Evolutionary conservation across 2,113 vertebrate species (phyloP).

Genomic region (Misgurnus mizolepis): DNA sequence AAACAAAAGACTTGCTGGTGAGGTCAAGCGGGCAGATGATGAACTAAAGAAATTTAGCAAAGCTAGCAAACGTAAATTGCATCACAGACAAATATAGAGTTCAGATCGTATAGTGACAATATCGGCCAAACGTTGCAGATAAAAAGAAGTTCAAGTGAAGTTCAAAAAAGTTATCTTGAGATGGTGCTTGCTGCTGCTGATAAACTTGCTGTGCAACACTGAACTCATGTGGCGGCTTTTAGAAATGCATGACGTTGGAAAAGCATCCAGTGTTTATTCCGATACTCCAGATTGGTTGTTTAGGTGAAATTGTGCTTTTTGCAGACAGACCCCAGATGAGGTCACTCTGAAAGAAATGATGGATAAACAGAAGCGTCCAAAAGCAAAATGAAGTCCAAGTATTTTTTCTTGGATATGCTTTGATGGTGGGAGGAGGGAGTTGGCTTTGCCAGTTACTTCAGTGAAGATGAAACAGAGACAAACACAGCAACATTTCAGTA

Average conservation of each 20-base stretch:
- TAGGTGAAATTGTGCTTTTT: slow-evolving; percentile 50
- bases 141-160: neutral
- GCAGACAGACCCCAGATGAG: neutral
- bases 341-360: slow-evolving; percentile 17
- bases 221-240: slow-evolving; percentile 32
- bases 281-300: slow-evolving; percentile 6
- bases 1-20: slow-evolving; percentile 43
- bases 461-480: neutral
- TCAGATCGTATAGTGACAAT: neutral
- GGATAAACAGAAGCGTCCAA: slow-evolving; percentile 4
- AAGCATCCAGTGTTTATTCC: neutral
- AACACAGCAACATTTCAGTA: neutral
- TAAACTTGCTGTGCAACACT: neutral
- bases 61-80: neutral
- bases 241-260: slow-evolving; percentile 1
- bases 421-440: neutral
- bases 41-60: slow-evolving; percentile 10
- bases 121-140: neutral
- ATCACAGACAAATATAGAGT: neutral
- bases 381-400: neutral
- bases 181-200: neutral
- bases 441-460: neutral
- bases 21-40: slow-evolving; percentile 49
- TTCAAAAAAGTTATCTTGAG: neutral
- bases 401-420: neutral